Conservation (phyloP, 2,797 vertebrate species). For the Toxotes lorentzi region DNA sequence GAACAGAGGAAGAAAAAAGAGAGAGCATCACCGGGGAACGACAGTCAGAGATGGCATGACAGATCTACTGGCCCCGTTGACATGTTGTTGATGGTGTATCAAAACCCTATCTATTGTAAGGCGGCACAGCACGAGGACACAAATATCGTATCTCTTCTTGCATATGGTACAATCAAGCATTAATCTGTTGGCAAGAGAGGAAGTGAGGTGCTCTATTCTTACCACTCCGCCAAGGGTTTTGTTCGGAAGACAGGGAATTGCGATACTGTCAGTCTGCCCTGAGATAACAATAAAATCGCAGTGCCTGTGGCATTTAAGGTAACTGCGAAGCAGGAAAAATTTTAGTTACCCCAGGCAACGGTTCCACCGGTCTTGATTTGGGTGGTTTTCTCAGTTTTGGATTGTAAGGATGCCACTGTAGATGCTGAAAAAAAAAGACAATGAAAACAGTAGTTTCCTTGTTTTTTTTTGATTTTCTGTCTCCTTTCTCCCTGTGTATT, state of each 20-base stretch:
- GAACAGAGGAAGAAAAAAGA: constrained; percentile 45
- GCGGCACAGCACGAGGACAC: constrained; percentile 51
- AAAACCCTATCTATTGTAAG: constrained; percentile 59
- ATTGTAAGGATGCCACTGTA: constrained; percentile 33
- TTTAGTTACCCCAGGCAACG: constrained; percentile 64
- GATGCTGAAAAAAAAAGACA: constrained; percentile 28
- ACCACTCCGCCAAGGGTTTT: constrained; percentile 57
- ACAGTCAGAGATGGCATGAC: constrained; percentile 50
- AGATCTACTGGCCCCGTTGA: constrained; percentile 56
- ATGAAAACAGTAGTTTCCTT: constrained; percentile 31
- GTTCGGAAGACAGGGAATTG: constrained; percentile 70
- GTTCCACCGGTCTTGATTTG: not conserved
- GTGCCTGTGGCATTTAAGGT: constrained; percentile 68
- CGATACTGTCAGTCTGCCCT: constrained; percentile 69
- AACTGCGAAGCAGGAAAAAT: constrained; percentile 41
- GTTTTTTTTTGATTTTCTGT: constrained; percentile 22
- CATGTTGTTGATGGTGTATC: constrained; percentile 62
- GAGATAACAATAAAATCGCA: constrained; percentile 69
- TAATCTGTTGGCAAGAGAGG: constrained; percentile 71
- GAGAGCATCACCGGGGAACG: constrained; percentile 49
- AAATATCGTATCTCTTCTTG: constrained; percentile 68
- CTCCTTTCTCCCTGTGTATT: constrained; percentile 1
- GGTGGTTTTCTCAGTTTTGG: not conserved
- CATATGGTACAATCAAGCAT: constrained; percentile 70
- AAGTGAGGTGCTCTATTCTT: constrained; percentile 64